Conservation (phyloP, 2,797 vertebrate genomes). For the Schizopygopsis pylzovi region DNA sequence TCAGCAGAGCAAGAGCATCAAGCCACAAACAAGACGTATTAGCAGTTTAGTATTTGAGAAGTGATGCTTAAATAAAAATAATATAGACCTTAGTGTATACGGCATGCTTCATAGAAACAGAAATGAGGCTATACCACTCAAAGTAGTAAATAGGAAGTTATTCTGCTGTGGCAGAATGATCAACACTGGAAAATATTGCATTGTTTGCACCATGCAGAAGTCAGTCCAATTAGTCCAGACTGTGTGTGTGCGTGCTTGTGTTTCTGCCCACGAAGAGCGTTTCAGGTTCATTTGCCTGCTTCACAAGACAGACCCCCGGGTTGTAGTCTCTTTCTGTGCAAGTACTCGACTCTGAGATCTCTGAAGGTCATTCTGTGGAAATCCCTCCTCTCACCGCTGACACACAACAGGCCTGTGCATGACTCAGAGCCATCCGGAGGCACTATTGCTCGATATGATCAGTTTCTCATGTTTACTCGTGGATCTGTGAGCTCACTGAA, state of each 20-base stretch:
- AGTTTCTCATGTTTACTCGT: neutral
- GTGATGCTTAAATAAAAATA: neutral
- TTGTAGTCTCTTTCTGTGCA: neutral
- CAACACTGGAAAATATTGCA: neutral
- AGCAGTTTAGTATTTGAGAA: neutral
- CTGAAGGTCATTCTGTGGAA: neutral
- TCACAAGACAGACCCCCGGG: neutral
- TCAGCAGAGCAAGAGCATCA: neutral
- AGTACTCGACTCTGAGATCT: neutral
- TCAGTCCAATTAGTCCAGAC: neutral
- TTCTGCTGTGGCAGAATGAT: neutral
- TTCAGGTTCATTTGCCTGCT: neutral
- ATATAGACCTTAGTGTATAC: neutral
- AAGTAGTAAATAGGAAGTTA: neutral
- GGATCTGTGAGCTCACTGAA: slow-evolving; percentile 5
- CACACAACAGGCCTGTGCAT: neutral
- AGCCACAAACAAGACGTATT: neutral
- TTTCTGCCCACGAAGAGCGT: neutral
- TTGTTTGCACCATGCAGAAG: neutral
- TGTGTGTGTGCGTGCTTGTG: neutral
- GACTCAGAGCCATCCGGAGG: neutral
- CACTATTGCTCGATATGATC: neutral
- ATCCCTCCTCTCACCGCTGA: neutral
- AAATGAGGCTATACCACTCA: neutral
- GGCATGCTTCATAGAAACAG: neutral